Conservation (phyloP, 2,797 vertebrate genomes). For the Manis javanica region DNA sequence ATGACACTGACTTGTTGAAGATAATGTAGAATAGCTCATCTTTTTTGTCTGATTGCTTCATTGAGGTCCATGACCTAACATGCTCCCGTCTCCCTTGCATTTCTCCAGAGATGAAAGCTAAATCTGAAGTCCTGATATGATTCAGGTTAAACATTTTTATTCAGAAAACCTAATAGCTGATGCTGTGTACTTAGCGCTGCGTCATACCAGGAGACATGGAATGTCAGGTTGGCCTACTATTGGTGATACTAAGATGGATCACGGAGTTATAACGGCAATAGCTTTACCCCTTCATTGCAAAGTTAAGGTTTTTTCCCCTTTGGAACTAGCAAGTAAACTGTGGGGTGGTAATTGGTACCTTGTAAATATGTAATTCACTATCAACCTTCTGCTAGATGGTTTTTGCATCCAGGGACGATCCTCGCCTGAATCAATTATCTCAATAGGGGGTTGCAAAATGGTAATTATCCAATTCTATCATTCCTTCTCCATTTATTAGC, state of each 20-base stretch:
- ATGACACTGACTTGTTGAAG: neutral
- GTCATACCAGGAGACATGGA: neutral
- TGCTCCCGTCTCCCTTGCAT: neutral
- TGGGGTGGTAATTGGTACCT: neutral
- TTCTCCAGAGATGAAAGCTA: neutral
- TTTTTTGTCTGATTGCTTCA: neutral
- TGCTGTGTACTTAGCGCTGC: neutral
- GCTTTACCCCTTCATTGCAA: neutral
- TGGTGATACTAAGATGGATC: neutral
- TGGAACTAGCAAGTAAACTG: constrained; percentile 45
- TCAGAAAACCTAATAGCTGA: neutral
- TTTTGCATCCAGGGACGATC: neutral
- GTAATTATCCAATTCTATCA: constrained; percentile 17
- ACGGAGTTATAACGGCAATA: neutral
- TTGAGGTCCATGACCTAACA: neutral
- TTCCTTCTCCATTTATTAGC: constrained; percentile 23
- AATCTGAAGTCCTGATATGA: neutral
- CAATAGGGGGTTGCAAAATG: neutral
- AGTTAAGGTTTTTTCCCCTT: neutral
- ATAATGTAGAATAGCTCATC: neutral
- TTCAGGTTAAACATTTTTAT: constrained; percentile 19
- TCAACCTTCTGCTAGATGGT: neutral
- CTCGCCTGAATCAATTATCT: constrained; percentile 42
- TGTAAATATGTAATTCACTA: neutral
- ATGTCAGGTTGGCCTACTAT: neutral